Conservation (phyloP, 2,888 invertebrate species). For the Phyllotreta cruciferae region DNA sequence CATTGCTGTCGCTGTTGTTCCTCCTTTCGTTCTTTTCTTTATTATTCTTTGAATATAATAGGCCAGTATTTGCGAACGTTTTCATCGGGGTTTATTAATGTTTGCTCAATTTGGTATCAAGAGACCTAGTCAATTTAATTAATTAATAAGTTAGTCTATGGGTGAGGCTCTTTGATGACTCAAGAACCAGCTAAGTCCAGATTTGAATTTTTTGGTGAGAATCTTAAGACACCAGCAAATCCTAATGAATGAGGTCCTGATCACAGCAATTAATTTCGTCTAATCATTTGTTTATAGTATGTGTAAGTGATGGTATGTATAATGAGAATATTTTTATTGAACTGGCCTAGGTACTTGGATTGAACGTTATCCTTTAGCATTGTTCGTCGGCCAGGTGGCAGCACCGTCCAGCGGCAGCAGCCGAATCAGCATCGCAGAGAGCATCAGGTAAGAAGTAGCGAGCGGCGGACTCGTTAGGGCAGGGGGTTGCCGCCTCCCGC, state of each 20-base stretch:
- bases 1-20: constrained; percentile 12
- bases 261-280: no score
- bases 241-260: no score
- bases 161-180: no score
- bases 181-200: no score
- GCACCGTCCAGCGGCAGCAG: constrained; percentile 37
- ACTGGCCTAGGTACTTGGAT: constrained; percentile 1
- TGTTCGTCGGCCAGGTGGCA: constrained; percentile 39
- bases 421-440: constrained; percentile 16
- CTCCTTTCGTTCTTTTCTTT: constrained; percentile 17
- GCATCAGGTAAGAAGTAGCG: constrained; percentile 45
- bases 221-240: no score
- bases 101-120: not conserved
- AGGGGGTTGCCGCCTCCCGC: constrained; percentile 35
- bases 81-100: no score
- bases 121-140: not conserved
- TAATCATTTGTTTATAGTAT: no score
- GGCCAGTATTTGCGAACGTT: constrained; percentile 3
- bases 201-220: no score
- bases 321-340: not conserved
- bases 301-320: no score
- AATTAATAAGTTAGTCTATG: no score
- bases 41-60: not conserved
- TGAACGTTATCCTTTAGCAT: constrained; percentile 17
- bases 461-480: constrained; percentile 42